These are phyloP conservation scores for Epirrhoe tristata DNA, from an alignment of 2,888 invertebrate genomes.

Conservation along the genomic window DNA sequence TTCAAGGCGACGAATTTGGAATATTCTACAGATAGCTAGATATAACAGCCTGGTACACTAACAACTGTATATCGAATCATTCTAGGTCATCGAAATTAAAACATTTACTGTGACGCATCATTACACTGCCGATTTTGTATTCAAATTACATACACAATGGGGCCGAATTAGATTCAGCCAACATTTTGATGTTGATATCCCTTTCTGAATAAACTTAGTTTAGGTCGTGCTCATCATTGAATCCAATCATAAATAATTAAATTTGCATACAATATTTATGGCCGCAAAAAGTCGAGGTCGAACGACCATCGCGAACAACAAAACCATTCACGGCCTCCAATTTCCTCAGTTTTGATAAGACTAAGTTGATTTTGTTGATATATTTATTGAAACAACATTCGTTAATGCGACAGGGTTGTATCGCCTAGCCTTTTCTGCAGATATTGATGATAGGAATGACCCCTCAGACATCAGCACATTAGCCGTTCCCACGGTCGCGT, in stretches of 20 bases:
- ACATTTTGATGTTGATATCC: not conserved
- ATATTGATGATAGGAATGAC: slow-evolving; percentile 12
- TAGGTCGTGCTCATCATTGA: not conserved
- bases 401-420: not conserved
- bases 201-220: not conserved
- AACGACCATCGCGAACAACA: not conserved
- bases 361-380: not conserved
- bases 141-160: slow-evolving; percentile 1
- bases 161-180: not conserved
- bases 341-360: slow-evolving; percentile 4
- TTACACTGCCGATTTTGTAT: slow-evolving; percentile 5
- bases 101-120: slow-evolving; percentile 13
- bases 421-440: not conserved
- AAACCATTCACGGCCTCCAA: slow-evolving; percentile 5
- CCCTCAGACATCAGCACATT: slow-evolving; percentile 8
- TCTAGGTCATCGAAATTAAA: slow-evolving; percentile 22
- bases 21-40: slow-evolving; percentile 6
- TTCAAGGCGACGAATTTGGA: slow-evolving; percentile 25
- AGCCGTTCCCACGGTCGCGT: slow-evolving; percentile 29
- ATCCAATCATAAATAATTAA: slow-evolving; percentile 3
- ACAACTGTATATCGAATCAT: slow-evolving; percentile 9
- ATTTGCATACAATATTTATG: slow-evolving; percentile 8
- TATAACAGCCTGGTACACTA: not conserved
- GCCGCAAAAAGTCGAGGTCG: slow-evolving; percentile 6
- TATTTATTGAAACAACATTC: not conserved